Evolutionary conservation across 2,797 vertebrate species (phyloP), one percentile per base, ranked within the genome.

Genomic region (Tokudaia muenninki): DNA sequence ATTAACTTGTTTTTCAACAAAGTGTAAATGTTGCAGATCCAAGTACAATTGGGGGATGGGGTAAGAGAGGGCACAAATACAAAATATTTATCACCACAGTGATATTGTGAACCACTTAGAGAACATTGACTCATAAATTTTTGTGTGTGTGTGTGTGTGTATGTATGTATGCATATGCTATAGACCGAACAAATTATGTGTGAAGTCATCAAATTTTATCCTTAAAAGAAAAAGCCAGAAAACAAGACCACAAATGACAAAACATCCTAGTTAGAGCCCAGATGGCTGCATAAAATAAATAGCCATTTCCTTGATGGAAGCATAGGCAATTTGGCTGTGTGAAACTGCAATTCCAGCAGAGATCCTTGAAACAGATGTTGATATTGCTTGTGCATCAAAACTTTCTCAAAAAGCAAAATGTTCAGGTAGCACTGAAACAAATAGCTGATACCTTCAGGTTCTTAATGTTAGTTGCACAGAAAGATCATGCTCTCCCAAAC

Each of bases 211-310:
- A 98, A 97, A 98, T 98, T 98, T 98, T 97, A 88, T 97, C 94
- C 91, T 97, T 97, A 96, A 96, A 96, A 97, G 95, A 98, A 98
- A 97, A 98, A 95, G 95, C 80, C 94, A 98, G 79, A 98, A 98
- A 98, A 98, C 95, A 98, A 98, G 98, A 98, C 95, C 96, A 96
- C 97, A 98, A 98, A 98, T 98, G 98, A 98, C 97, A 99, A 98
- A 99, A 98, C 98, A 98, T 97, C 92, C 97, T 98, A 96, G 98
- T 98, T 98, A 98, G 98, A 98, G 98, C 98, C 98, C 99, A 99
- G 98, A 99, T 99, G 99, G 98, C 97, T 97, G 98, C 98, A 98
- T 99, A 98, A 99, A 99, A 98, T 98, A 98, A 99, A 99, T 99
- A 98, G 98, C 98, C 97, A 14, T 99, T 98, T 98, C 98, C 98